These are phyloP conservation scores for Copsychus sechellarum DNA, from an alignment of 2,113 vertebrate species.

Conservation along the genomic window DNA sequence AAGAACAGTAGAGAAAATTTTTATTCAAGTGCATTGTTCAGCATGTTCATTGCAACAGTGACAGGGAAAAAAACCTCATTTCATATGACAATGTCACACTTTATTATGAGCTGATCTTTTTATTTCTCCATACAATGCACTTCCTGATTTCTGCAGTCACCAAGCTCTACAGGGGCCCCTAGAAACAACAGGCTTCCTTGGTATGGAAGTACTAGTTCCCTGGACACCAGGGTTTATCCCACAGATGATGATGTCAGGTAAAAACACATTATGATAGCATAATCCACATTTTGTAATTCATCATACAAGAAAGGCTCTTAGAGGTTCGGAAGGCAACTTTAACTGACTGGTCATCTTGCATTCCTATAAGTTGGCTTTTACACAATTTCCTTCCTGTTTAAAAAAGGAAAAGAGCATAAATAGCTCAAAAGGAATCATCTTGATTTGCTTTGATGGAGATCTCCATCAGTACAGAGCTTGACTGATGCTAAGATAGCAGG, in stretches of 20 bases:
- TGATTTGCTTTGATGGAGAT: background rate
- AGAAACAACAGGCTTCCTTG: background rate
- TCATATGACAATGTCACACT: background rate
- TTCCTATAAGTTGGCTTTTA: background rate
- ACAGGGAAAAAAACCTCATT: background rate
- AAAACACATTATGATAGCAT: background rate
- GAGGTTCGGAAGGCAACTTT: background rate
- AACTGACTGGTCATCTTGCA: background rate
- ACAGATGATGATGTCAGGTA: background rate
- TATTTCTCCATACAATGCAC: background rate
- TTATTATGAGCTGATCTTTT: fast-evolving
- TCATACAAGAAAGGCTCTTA: background rate
- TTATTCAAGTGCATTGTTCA: background rate
- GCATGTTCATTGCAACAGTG: background rate
- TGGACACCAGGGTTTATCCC: background rate
- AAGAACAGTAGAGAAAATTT: background rate
- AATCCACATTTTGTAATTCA: background rate
- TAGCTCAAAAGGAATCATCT: background rate
- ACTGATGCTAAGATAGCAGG: background rate
- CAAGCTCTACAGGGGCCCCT: background rate
- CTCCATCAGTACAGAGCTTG: background rate
- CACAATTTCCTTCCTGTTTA: background rate
- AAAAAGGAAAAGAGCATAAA: background rate
- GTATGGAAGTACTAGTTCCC: background rate
- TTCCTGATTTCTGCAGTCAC: background rate